Evolutionary conservation across 1,140 invertebrate species (phyloP), one percentile per base, ranked within the genome.

Genomic region (Orius insidiosus): DNA sequence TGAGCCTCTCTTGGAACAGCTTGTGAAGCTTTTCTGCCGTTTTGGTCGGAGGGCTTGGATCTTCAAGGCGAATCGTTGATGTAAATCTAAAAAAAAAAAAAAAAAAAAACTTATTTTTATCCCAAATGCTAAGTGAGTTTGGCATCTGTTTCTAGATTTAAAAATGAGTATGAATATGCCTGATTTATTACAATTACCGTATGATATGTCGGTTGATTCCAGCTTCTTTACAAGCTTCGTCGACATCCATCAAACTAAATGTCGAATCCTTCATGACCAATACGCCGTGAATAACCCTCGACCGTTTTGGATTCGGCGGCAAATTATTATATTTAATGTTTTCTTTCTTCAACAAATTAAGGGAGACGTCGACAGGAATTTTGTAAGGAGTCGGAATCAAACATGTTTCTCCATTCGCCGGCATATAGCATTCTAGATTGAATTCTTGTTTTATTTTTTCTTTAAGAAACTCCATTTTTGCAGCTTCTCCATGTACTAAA

Each of bases 321-420:
- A 79, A 68, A 31, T 76, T 72, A 54, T 82, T 84, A 50, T 85
- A 85, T 46, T 71, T 70, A 30, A 77, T 75, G 16, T 80, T 75
- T 64, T 87, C 83, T 3, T 77, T 72, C 61, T 89, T 87, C 0
- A 97, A 66, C 24, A 97, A 62, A 10, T 78, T 75, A 5, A 94
- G 62, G 0, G 87, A 86, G 5, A 92, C 80, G 67, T 95, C 88
- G 5, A 94, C 78, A 0, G 87, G 81, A 46, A 96, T 81, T 60
- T 43, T 43, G n/a, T 84, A 75, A 1, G 76, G 76, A 1, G 86
- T 90, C 4, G 72, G 73, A 46, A 98, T 92, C 32, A 76, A 68
- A 53, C 81, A 83, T 9, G 88, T 94, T 65, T 97, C 90, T 6
- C 93, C 93, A 69, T 98, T 98, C 0, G 90, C 92, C 33, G 92